phyloP scores from a whole-genome alignment of 2,888 invertebrate species.

The Phaonia tiefii region DNA sequence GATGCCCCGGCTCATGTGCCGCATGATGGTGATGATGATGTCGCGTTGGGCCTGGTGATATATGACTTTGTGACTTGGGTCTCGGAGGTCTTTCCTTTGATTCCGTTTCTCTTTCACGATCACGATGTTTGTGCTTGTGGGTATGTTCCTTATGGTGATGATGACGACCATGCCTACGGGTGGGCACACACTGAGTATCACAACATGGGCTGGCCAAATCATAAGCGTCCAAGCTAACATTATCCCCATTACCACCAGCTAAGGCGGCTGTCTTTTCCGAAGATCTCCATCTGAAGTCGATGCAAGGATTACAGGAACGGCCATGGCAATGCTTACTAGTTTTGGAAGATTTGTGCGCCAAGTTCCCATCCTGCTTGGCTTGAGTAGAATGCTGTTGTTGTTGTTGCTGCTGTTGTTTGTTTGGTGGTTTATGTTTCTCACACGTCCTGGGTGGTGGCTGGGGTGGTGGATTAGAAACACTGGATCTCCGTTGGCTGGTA shows the following conservation, averaged over 20 bases:
- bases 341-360: constrained; percentile 72
- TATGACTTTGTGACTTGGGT: constrained; percentile 76
- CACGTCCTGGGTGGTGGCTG: constrained; percentile 77
- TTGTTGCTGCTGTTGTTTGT: constrained; percentile 66
- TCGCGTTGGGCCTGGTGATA: constrained; percentile 71
- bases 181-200: constrained; percentile 92
- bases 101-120: constrained; percentile 78
- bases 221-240: constrained; percentile 91
- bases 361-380: constrained; percentile 58
- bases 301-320: constrained; percentile 87
- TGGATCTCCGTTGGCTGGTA: constrained; percentile 67
- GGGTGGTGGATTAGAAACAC: constrained; percentile 74
- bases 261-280: constrained; percentile 65
- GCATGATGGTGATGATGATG: constrained; percentile 72
- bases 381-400: constrained; percentile 67
- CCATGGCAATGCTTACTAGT: constrained; percentile 79
- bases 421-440: constrained; percentile 77
- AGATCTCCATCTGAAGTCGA: constrained; percentile 81
- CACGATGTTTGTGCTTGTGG: constrained; percentile 83
- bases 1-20: constrained; percentile 56
- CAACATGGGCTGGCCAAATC: constrained; percentile 93
- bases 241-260: constrained; percentile 82
- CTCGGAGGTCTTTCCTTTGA: constrained; percentile 75
- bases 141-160: constrained; percentile 84
- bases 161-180: constrained; percentile 81